Percentiles rank a stretch among this genome's conserved stretches.
Evolutionary conservation across 1,140 invertebrate species (phyloP).

Genomic region (Cryptotermes secundus): DNA sequence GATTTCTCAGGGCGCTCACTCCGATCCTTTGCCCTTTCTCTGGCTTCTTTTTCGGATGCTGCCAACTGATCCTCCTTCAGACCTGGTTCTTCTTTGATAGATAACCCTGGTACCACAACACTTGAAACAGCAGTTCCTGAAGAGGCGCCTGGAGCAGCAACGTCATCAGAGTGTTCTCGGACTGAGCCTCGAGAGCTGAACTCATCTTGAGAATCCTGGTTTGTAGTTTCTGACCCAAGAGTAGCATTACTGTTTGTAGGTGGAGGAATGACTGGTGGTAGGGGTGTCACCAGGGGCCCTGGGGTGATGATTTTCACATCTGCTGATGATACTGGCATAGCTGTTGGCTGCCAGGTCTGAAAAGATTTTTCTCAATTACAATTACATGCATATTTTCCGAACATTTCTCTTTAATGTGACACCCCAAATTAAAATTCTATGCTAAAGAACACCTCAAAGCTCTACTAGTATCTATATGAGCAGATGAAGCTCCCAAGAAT

Average conservation of each 20-base stretch:
- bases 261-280: conserved; percentile 45
- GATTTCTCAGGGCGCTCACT: conserved; percentile 23
- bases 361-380: conserved; percentile 3
- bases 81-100: background rate
- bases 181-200: conserved; percentile 41
- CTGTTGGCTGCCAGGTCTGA: conserved; percentile 41
- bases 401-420: no score
- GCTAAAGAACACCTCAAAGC: no score
- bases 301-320: conserved; percentile 65
- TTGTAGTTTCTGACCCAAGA: conserved; percentile 37
- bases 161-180: conserved; percentile 36
- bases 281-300: conserved; percentile 47
- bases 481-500: no score
- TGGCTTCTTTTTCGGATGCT: conserved; percentile 8
- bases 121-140: conserved; percentile 43
- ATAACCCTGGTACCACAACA: conserved; percentile 20
- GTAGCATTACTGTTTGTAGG: conserved; percentile 47
- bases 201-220: conserved; percentile 38
- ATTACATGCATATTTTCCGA: no score
- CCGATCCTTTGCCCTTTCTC: background rate
- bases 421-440: no score
- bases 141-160: conserved; percentile 46
- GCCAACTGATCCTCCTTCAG: background rate
- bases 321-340: conserved; percentile 57
- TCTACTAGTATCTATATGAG: no score